Conservation (phyloP, 2,888 invertebrate species). For the Athetis lepigone region DNA sequence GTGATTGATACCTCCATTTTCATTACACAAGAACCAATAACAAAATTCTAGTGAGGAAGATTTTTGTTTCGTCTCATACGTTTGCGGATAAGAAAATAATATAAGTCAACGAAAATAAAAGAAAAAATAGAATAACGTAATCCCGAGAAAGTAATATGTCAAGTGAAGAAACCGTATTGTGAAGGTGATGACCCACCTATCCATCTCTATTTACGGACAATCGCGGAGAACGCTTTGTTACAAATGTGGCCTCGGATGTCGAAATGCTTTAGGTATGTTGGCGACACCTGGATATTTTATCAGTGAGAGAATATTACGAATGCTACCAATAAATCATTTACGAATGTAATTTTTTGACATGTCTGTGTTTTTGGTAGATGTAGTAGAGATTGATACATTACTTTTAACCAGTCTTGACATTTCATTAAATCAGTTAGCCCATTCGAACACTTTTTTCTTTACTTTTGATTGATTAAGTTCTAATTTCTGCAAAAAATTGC, state of each 20-base stretch:
- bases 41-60: background rate
- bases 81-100: constrained; percentile 22
- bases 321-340: constrained; percentile 25
- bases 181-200: constrained; percentile 49
- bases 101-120: constrained; percentile 24
- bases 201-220: constrained; percentile 56
- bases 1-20: background rate
- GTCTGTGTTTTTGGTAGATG: background rate
- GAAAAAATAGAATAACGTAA: constrained; percentile 37
- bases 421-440: background rate
- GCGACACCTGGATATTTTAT: constrained; percentile 20
- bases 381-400: background rate
- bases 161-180: constrained; percentile 32
- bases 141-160: constrained; percentile 50
- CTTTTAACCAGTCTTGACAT: background rate
- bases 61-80: background rate
- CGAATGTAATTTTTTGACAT: constrained; percentile 2
- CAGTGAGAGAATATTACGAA: background rate
- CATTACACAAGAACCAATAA: background rate
- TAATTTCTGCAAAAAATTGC: no score
- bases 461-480: no score
- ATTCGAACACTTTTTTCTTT: background rate
- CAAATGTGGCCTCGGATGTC: constrained; percentile 26
- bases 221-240: constrained; percentile 36
- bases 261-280: constrained; percentile 22